Conservation (phyloP, 2,888 invertebrate genomes). For the Pristionchus japonicus region DNA sequence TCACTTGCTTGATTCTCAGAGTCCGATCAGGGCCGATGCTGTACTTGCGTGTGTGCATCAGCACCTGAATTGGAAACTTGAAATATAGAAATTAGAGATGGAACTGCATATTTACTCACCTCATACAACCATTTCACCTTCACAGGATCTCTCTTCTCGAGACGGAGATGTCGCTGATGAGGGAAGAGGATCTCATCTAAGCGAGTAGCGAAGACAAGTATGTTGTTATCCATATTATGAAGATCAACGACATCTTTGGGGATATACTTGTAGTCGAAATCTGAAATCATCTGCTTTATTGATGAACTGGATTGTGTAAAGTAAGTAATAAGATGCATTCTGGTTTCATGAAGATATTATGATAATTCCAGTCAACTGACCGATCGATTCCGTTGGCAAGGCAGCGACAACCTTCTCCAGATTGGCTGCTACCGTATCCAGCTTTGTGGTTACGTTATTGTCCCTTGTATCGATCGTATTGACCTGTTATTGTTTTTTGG, state of each 20-base stretch:
- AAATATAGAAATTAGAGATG: too few species aligned
- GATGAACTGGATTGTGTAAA: not conserved
- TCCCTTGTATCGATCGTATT: not conserved
- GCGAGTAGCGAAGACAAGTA: not conserved
- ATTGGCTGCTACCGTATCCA: not conserved
- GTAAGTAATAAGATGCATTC: too few species aligned
- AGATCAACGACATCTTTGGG: not conserved
- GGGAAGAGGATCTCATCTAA: not conserved
- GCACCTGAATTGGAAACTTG: not conserved
- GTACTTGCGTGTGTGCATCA: not conserved
- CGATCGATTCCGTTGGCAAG: not conserved
- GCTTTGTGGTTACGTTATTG: not conserved
- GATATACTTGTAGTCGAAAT: not conserved
- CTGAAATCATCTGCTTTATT: not conserved
- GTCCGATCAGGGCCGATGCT: not conserved
- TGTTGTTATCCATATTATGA: not conserved
- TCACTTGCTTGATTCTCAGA: not conserved
- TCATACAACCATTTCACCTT: not conserved
- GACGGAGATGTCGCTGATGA: not conserved
- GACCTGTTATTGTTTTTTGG: not conserved
- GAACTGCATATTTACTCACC: not conserved
- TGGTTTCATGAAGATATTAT: not conserved
- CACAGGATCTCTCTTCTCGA: not conserved
- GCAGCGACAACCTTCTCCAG: not conserved
- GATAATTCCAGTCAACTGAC: not conserved